These are phyloP conservation scores for Pyrrhia umbra DNA, from an alignment of 2,888 invertebrate species.

Conservation along the genomic window DNA sequence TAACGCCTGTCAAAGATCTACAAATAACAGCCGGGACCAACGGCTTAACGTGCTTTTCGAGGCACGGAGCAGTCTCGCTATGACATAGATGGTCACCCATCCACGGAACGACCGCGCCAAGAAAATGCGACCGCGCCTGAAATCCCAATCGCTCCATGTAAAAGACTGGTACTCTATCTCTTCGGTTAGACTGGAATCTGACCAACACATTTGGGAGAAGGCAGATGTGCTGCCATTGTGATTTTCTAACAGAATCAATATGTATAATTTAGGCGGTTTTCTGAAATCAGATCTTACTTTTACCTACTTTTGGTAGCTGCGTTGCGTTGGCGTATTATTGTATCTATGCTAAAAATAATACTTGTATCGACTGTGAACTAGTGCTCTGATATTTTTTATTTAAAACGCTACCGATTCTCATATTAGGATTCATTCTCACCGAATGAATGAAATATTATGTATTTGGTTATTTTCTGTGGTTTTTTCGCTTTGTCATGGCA, in stretches of 20 bases:
- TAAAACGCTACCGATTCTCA: conserved; percentile 11
- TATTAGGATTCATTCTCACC: conserved; percentile 10
- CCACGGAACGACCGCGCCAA: too few species aligned
- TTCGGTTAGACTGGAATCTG: too few species aligned
- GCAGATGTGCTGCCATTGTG: too few species aligned
- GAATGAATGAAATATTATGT: background rate
- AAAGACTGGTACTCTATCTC: too few species aligned
- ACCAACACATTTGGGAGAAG: too few species aligned
- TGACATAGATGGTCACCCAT: too few species aligned
- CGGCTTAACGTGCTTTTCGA: too few species aligned
- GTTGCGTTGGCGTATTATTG: conserved; percentile 12
- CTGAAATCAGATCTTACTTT: conserved; percentile 19
- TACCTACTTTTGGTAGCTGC: background rate
- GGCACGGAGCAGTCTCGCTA: too few species aligned
- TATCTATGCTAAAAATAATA: conserved; percentile 42
- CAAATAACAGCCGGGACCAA: too few species aligned
- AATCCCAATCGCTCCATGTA: too few species aligned
- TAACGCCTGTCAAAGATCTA: too few species aligned
- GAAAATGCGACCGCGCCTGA: too few species aligned
- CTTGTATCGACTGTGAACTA: conserved; percentile 17
- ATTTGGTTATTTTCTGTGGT: background rate
- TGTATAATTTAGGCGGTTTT: background rate
- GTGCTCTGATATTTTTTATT: conserved; percentile 37
- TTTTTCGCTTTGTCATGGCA: conserved; percentile 12
- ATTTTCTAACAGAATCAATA: background rate